phyloP scores from a whole-genome alignment of 2,113 vertebrate species.

The Rhadina sibilatrix region DNA sequence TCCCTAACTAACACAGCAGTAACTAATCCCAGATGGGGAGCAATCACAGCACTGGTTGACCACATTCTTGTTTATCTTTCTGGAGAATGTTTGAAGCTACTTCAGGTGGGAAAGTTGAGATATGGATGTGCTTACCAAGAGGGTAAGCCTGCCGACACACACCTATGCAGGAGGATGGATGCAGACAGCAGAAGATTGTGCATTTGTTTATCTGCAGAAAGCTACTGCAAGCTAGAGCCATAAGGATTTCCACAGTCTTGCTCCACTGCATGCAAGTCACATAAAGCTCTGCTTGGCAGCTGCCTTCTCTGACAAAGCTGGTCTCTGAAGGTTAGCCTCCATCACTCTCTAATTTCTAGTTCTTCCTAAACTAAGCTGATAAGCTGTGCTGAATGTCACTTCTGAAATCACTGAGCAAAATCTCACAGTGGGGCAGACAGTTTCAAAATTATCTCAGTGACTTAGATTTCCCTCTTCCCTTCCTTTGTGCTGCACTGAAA shows the following conservation, averaged over 20 bases:
- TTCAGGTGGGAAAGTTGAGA: neutral
- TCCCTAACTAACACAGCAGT: neutral
- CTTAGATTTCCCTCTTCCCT: neutral
- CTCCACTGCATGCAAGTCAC: neutral
- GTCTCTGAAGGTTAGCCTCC: slow-evolving; percentile 30
- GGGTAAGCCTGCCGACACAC: neutral
- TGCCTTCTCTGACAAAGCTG: slow-evolving; percentile 9
- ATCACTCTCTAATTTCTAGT: neutral
- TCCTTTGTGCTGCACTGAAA: neutral
- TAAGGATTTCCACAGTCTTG: neutral
- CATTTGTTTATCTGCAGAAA: neutral
- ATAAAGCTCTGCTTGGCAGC: slow-evolving; percentile 45
- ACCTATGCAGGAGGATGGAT: rapidly evolving
- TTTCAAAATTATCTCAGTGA: neutral
- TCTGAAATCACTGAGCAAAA: neutral
- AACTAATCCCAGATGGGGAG: neutral
- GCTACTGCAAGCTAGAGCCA: neutral
- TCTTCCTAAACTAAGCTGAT: slow-evolving; percentile 38
- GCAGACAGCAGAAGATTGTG: neutral
- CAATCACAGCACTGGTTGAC: neutral
- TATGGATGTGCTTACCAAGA: neutral
- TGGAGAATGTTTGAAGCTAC: neutral
- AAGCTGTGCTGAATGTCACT: neutral
- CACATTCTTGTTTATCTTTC: neutral
- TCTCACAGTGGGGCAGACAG: neutral